Base-by-base conservation (phyloP, 2,888 invertebrate genomes). In the Deroplatys truncata region DNA sequence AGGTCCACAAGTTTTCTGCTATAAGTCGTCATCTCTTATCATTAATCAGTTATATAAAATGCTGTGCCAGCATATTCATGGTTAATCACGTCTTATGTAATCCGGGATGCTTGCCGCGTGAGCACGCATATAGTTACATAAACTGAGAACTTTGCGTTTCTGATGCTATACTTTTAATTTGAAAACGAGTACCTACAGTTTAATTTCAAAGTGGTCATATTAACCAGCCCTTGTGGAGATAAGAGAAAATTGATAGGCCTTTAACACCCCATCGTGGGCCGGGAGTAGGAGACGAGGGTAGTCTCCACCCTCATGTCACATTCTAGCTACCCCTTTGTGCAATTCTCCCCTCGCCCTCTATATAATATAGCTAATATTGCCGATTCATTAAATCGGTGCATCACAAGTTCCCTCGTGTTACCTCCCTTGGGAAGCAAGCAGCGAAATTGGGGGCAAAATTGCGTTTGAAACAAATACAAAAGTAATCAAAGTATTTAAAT, bases 401-500 rank as follows among this genome's bases (percentile, higher is more conserved):
- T 28, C 28, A 16, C 31, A 49, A 28, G 25, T 25, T 56, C 86
- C 86, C 86, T 35, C 49, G 10, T 43, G 28, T 10, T 28, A 7
- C 35, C 85, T 25, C 85, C 31, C 35, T 20, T 28, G 35, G 28
- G 49, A 86, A 29, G 49, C 86, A 56, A 28, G 49, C 56, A 20
- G 25, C 56, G 56, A 72, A 72, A 72, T 72, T 72, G 56, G 56
- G 56, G 56, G 25, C 28, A 35, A 35, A 28, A 49, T 29, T 28
- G 29, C 86, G 83, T 35, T 31, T 82, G 9, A 16, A 72, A 16
- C 56, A 72, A 25, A 72, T 72, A 72, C 25, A 86, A 89, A 89
- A 89, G 86, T 89, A 89, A 89, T 89, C 89, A 89, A 89, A 89
- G 85, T 85, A 89, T 89, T 89, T 89, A 89, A 89, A 89, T 89